phyloP scores from a whole-genome alignment of 2,113 vertebrate species.

The Oryctolagus cuniculus region mOryCun1.1 NC_091445.1:45024501-45025000 shows the following conservation, averaged over 20 bases:
- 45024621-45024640: neutral
- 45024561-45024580: neutral
- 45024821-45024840: neutral
- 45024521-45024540: neutral
- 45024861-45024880: neutral
- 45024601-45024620: neutral
- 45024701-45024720: neutral
- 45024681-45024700: neutral
- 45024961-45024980: neutral
- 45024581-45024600: neutral
- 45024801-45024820: neutral
- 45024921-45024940: neutral
- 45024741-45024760: neutral
- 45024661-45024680: slow-evolving; percentile 25
- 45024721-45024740: neutral
- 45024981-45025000: neutral
- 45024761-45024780: neutral
- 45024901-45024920: neutral
- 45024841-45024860: neutral
- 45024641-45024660: accelerated
- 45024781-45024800: neutral
- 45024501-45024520: neutral
- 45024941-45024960: neutral
- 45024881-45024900: neutral
- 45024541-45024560: neutral